Evolutionary conservation across 1,140 invertebrate genomes (phyloP).

Genomic region (Globodera ellingtonae): DNA sequence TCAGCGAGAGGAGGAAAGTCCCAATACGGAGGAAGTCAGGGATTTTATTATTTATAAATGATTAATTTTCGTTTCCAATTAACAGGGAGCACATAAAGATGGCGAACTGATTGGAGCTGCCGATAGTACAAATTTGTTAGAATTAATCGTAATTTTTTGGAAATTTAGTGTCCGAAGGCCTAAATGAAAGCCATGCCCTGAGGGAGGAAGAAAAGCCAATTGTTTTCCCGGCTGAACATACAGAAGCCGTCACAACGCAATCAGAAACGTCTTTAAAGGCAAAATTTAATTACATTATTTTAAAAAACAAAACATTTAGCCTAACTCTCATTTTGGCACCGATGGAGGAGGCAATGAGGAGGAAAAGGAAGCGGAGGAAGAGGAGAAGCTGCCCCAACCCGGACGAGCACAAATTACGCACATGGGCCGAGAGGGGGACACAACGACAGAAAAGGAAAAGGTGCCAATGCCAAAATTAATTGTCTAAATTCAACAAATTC

Average conservation of each 20-base stretch:
- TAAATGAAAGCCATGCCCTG: background rate
- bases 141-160: background rate
- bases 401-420: slow-evolving; percentile 20
- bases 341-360: slow-evolving; percentile 7
- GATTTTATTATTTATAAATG: background rate
- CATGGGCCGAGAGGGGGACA: slow-evolving; percentile 13
- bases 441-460: background rate
- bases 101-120: no score
- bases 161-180: background rate
- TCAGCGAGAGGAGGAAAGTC: background rate
- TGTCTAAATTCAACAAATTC: background rate
- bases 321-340: background rate
- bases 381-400: background rate
- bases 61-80: background rate
- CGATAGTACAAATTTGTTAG: background rate
- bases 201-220: background rate
- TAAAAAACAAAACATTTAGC: background rate
- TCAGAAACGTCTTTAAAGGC: background rate
- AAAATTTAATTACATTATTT: background rate
- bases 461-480: background rate
- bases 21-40: background rate
- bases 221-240: background rate
- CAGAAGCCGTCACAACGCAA: background rate
- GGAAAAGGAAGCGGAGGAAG: background rate
- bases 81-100: background rate